A percentile compares a stretch with the other conserved stretches of the same genome.
phyloP scores from a whole-genome alignment of 2,797 vertebrate genomes.

The Hyperoplus immaculatus region DNA sequence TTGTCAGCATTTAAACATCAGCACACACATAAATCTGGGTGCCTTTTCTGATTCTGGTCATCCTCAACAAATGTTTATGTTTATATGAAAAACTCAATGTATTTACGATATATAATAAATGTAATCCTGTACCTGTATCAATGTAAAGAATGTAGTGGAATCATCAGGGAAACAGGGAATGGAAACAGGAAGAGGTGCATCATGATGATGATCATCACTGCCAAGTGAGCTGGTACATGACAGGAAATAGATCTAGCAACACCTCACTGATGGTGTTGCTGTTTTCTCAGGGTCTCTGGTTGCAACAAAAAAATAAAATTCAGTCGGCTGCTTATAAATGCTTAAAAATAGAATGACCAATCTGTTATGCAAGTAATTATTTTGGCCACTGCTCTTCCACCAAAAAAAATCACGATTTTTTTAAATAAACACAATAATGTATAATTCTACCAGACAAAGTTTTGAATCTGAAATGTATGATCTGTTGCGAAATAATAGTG shows the following conservation, averaged over 20 bases:
- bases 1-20: slow-evolving; percentile 10
- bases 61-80: neutral
- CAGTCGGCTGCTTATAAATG: slow-evolving; percentile 41
- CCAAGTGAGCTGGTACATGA: slow-evolving; percentile 42
- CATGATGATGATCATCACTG: slow-evolving; percentile 30
- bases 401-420: no score
- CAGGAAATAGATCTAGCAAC: slow-evolving; percentile 41
- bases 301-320: slow-evolving; percentile 59
- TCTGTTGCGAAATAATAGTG: neutral
- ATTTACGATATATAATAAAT: neutral
- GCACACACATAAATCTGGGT: neutral
- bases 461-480: neutral
- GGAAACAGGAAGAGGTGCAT: slow-evolving; percentile 23
- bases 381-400: slow-evolving; percentile 23
- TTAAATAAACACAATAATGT: no score
- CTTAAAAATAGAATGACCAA: slow-evolving; percentile 42
- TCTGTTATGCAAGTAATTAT: slow-evolving; percentile 56
- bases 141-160: neutral
- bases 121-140: neutral
- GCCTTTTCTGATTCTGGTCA: slow-evolving; percentile 7
- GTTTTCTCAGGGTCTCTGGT: slow-evolving; percentile 54
- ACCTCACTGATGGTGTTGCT: slow-evolving; percentile 33
- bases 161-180: neutral
- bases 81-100: neutral
- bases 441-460: neutral